phyloP scores from a whole-genome alignment of 1,140 invertebrate genomes.

The Uloborus diversus region DNA sequence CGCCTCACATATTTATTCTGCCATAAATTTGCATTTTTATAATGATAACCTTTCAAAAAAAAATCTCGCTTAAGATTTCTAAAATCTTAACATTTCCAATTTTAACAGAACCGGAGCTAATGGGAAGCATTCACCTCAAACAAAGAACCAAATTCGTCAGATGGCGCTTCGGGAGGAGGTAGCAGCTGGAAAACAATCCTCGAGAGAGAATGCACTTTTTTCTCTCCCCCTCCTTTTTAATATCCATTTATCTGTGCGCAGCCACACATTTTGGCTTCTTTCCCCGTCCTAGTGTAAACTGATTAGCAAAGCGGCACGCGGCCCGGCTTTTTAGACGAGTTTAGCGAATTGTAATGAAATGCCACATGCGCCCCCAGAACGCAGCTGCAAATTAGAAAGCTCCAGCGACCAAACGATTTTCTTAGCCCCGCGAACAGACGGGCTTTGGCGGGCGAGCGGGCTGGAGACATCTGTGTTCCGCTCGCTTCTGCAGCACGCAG shows the following conservation, averaged over 20 bases:
- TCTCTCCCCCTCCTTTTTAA: not conserved
- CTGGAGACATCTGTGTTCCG: not conserved
- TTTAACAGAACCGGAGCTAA: too few species aligned
- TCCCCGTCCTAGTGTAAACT: constrained; percentile 33
- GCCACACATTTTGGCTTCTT: not conserved
- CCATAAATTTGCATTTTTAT: too few species aligned
- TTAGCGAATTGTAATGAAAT: constrained; percentile 49
- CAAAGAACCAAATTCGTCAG: constrained; percentile 46
- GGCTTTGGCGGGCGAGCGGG: not conserved
- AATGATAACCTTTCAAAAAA: too few species aligned
- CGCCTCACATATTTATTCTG: too few species aligned
- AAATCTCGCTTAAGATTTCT: too few species aligned
- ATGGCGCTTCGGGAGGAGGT: constrained; percentile 5
- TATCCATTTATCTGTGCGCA: not conserved
- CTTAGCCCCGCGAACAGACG: not conserved
- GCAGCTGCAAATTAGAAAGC: constrained; percentile 45
- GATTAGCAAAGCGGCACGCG: constrained; percentile 41
- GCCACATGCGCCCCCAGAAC: constrained; percentile 45
- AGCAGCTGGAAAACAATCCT: constrained; percentile 42
- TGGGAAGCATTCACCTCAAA: too few species aligned
- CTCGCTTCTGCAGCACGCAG: not conserved
- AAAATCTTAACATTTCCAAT: too few species aligned
- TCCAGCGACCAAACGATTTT: constrained; percentile 48
- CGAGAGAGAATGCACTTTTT: constrained; percentile 23
- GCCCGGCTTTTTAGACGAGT: constrained; percentile 35